Conservation (phyloP, 2,797 vertebrate genomes). For the Acrossocheilus fasciatus region DNA sequence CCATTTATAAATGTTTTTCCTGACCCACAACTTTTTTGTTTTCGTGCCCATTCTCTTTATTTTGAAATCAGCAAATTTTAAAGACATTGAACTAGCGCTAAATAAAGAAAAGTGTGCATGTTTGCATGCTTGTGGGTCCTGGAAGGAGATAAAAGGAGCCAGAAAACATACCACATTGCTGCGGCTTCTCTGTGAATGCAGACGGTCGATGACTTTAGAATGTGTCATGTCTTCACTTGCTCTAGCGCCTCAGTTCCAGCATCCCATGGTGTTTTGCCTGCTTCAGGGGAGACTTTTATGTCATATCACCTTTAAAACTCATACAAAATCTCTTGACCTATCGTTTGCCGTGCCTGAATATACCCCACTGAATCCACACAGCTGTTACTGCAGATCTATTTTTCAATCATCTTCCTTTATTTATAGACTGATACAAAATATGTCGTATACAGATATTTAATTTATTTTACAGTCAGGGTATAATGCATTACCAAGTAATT, state of each 20-base stretch:
- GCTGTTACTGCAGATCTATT: not conserved
- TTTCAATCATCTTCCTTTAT: not conserved
- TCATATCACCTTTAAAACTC: slow-evolving; percentile 55
- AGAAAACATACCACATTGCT: slow-evolving; percentile 3
- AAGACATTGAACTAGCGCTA: not conserved
- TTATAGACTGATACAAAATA: not conserved
- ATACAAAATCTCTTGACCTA: slow-evolving; percentile 43
- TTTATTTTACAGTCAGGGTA: not conserved
- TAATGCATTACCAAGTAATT: too few relatives aligned
- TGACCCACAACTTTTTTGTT: not conserved
- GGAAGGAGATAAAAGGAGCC: slow-evolving; percentile 18
- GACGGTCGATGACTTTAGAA: slow-evolving; percentile 20
- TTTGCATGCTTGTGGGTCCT: slow-evolving; percentile 34
- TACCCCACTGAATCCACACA: slow-evolving; percentile 1
- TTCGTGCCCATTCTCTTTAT: slow-evolving; percentile 21
- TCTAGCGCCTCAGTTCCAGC: not conserved
- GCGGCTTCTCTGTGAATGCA: slow-evolving; percentile 19
- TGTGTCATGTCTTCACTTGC: slow-evolving; percentile 54
- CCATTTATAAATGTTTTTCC: slow-evolving; percentile 8
- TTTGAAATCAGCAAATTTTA: slow-evolving; percentile 10
- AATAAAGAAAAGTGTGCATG: slow-evolving; percentile 21
- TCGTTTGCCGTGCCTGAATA: not conserved
- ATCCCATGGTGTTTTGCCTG: slow-evolving; percentile 42
- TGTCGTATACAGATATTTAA: not conserved
- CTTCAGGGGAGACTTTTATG: slow-evolving; percentile 54